A percentile compares a stretch with the other conserved stretches of the same genome.
These are phyloP conservation scores for Nerophis lumbriciformis DNA, from an alignment of 2,113 vertebrate species.

Conservation along the genomic window DNA sequence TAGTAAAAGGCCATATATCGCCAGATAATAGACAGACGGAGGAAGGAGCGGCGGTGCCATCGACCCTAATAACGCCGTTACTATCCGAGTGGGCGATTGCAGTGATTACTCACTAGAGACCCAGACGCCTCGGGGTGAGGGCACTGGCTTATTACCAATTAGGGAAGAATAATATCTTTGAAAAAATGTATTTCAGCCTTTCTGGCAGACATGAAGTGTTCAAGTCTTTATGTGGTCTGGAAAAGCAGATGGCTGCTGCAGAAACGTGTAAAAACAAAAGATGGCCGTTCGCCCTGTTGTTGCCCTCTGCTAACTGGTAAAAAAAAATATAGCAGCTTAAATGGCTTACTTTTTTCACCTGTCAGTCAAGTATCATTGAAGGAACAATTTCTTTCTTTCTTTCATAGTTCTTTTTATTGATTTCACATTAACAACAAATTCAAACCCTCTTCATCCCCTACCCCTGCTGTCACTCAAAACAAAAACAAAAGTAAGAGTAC, in stretches of 20 bases:
- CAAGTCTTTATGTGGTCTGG: conserved; percentile 32
- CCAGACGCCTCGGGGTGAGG: conserved; percentile 54
- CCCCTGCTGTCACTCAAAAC: too few species aligned
- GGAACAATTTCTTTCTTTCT: not conserved
- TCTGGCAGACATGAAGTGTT: conserved; percentile 52
- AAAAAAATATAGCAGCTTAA: not conserved
- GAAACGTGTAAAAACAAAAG: conserved; percentile 7
- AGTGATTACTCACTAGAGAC: conserved; percentile 64
- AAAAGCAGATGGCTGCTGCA: conserved; percentile 11
- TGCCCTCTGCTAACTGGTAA: conserved; percentile 19
- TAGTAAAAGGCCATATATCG: conserved; percentile 43
- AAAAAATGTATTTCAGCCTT: conserved; percentile 41
- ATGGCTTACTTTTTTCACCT: not conserved
- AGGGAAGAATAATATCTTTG: conserved; percentile 68
- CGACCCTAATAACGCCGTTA: conserved; percentile 54
- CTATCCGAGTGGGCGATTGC: conserved; percentile 47
- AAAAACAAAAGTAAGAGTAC: too few species aligned
- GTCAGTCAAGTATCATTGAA: not conserved
- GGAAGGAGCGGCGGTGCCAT: conserved; percentile 39
- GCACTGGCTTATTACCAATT: conserved; percentile 67
- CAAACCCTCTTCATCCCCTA: too few species aligned
- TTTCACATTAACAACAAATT: too few species aligned
- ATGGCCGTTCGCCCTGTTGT: conserved; percentile 35
- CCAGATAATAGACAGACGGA: conserved; percentile 56
- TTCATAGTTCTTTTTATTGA: too few species aligned